These are phyloP conservation scores for Limnephilus lunatus DNA, from an alignment of 2,888 invertebrate genomes.

Conservation along the genomic window DNA sequence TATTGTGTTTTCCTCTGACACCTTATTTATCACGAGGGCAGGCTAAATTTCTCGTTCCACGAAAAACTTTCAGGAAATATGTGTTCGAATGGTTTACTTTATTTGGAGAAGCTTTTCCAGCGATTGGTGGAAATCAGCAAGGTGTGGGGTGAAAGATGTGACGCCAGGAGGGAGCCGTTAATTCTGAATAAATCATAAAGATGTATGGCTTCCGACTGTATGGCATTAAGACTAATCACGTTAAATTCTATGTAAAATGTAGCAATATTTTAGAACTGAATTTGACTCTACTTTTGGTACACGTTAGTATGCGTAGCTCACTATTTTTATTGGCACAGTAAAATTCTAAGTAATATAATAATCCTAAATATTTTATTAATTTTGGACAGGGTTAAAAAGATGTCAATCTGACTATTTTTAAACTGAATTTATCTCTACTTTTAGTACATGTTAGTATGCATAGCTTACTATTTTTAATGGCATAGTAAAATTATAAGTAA, in stretches of 20 bases:
- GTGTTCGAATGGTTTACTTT: constrained; percentile 22
- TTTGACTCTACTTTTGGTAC: neutral
- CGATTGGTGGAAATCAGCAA: constrained; percentile 8
- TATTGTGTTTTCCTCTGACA: neutral
- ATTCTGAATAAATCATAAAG: neutral
- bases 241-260: neutral
- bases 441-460: too few relatives aligned
- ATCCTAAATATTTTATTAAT: too few relatives aligned
- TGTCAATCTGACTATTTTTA: too few relatives aligned
- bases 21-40: constrained; percentile 31
- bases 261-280: neutral
- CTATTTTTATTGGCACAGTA: neutral
- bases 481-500: too few relatives aligned
- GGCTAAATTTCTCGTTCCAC: constrained; percentile 16
- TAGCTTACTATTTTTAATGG: too few relatives aligned
- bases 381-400: too few relatives aligned
- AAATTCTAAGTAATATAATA: too few relatives aligned
- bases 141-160: neutral
- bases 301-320: neutral
- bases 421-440: too few relatives aligned
- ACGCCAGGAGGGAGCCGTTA: neutral
- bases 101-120: constrained; percentile 15
- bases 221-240: neutral
- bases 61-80: constrained; percentile 32
- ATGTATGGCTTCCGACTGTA: neutral